Evolutionary conservation across 2,888 invertebrate genomes (phyloP).

Genomic region (Dryadula phaetusa): DNA sequence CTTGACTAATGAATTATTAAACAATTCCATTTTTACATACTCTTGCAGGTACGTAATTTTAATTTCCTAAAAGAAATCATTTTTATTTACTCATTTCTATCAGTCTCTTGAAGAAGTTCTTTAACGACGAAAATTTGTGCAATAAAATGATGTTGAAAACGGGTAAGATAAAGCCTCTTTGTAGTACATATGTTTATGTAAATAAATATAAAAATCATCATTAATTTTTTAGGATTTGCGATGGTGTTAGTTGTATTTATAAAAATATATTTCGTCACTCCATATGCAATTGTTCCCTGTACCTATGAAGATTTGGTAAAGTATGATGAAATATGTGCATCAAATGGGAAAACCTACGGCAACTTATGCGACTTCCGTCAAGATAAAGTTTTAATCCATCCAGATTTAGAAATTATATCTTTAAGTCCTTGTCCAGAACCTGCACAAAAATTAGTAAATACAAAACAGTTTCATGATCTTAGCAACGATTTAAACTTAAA

Average conservation of each 20-base stretch:
- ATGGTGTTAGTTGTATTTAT: neutral
- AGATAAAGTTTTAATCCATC: constrained; percentile 11
- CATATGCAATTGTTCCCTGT: neutral
- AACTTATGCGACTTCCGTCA: constrained; percentile 17
- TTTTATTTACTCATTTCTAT: neutral
- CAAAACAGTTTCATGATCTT: neutral
- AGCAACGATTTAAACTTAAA: neutral
- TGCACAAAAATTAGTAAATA: neutral
- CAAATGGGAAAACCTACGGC: constrained; percentile 19
- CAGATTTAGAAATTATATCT: neutral
- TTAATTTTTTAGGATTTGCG: neutral
- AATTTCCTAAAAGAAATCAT: neutral
- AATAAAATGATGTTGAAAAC: constrained; percentile 2
- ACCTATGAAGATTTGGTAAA: neutral
- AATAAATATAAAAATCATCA: neutral
- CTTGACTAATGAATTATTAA: constrained; percentile 30
- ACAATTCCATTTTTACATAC: neutral
- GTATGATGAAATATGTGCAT: neutral
- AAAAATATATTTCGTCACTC: neutral
- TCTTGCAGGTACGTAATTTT: neutral
- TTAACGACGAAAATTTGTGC: neutral
- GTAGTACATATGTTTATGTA: neutral
- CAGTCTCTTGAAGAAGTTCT: neutral
- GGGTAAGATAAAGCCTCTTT: neutral
- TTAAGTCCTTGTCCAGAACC: neutral